Conservation (phyloP, 2,888 invertebrate species). For the Drosophila recens region DNA sequence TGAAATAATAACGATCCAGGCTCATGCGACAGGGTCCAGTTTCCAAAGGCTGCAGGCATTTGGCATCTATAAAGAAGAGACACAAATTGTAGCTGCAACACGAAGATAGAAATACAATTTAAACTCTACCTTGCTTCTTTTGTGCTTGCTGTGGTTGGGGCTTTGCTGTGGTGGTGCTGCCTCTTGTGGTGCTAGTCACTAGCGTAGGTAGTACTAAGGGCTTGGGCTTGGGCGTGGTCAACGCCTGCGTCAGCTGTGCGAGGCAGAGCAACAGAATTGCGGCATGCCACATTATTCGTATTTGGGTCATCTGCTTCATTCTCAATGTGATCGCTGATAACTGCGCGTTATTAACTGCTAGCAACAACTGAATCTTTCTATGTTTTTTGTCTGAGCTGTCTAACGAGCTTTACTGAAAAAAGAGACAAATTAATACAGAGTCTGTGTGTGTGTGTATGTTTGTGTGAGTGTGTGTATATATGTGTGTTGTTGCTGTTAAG, state of each 20-base stretch:
- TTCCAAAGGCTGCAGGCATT: slow-evolving; percentile 79
- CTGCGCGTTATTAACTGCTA: slow-evolving; percentile 58
- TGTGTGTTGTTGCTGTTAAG: slow-evolving; percentile 40
- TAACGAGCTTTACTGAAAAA: slow-evolving; percentile 22
- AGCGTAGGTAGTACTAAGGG: slow-evolving; percentile 21
- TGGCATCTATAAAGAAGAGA: slow-evolving; percentile 65
- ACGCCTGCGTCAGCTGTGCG: slow-evolving; percentile 44
- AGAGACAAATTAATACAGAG: slow-evolving; percentile 7
- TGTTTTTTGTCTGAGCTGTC: slow-evolving; percentile 22
- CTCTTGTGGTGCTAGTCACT: slow-evolving; percentile 8
- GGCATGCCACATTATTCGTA: slow-evolving; percentile 39
- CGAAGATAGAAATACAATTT: background rate
- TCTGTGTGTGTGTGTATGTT: slow-evolving; percentile 13
- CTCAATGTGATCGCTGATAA: slow-evolving; percentile 50
- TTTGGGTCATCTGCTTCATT: slow-evolving; percentile 55
- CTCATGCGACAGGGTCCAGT: slow-evolving; percentile 82
- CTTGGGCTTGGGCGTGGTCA: slow-evolving; percentile 42
- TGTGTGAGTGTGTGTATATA: slow-evolving; percentile 8
- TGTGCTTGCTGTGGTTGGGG: slow-evolving; percentile 13
- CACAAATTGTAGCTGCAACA: background rate
- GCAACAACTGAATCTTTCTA: slow-evolving; percentile 57
- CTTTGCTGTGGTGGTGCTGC: slow-evolving; percentile 12
- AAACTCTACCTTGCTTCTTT: slow-evolving; percentile 45
- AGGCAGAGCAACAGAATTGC: slow-evolving; percentile 47
- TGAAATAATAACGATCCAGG: slow-evolving; percentile 79